phyloP scores from a whole-genome alignment of 2,888 invertebrate genomes.

The Pharmacophagus antenor region DNA sequence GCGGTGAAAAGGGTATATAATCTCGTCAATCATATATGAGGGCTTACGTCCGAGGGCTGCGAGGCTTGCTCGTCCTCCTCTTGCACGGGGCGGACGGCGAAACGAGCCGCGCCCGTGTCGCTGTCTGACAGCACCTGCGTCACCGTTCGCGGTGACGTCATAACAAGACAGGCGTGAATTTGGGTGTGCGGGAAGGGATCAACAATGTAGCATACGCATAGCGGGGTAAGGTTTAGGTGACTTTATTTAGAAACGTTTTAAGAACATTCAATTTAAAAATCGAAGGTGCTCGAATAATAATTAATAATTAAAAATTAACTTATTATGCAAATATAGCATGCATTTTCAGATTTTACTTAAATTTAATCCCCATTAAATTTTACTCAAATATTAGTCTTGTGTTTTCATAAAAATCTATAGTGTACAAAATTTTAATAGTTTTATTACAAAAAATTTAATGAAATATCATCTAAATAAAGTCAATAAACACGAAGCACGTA shows the following conservation, averaged over 20 bases:
- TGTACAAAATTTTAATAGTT: too few relatives aligned
- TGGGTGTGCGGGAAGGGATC: conserved; percentile 10
- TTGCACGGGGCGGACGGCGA: conserved; percentile 84
- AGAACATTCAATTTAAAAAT: background rate
- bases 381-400: too few relatives aligned
- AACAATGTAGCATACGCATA: conserved; percentile 14
- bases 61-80: conserved; percentile 83
- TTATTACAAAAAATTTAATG: background rate
- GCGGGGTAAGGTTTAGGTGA: conserved; percentile 14
- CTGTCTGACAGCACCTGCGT: conserved; percentile 77
- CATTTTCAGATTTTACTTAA: too few relatives aligned
- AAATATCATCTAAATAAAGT: conserved; percentile 10
- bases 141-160: conserved; percentile 36
- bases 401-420: too few relatives aligned
- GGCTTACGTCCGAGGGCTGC: conserved; percentile 74
- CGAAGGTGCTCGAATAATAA: background rate
- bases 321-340: too few relatives aligned
- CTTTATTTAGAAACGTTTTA: conserved; percentile 12
- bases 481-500: conserved; percentile 22
- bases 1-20: conserved; percentile 21
- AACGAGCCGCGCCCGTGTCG: conserved; percentile 79
- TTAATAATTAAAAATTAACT: background rate
- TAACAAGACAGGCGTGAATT: conserved; percentile 22
- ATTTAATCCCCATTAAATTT: too few relatives aligned
- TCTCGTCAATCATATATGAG: conserved; percentile 30